Evolutionary conservation across 2,797 vertebrate species (phyloP).

Genomic region (Hippopotamyrus pictus): DNA sequence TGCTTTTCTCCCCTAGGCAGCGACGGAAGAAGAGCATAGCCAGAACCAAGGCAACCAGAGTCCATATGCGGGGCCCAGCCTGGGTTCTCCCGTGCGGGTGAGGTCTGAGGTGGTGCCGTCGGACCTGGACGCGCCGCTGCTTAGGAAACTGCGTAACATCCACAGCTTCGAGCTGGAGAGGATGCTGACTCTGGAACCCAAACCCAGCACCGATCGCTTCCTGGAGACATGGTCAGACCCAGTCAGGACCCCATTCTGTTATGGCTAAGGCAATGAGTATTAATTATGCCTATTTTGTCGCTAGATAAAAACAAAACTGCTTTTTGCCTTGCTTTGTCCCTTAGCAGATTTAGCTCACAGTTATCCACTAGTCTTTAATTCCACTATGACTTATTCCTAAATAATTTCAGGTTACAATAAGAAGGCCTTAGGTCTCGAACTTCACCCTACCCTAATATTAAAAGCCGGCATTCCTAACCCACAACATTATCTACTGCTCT

Average conservation of each 20-base stretch:
- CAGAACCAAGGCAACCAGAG: conserved; percentile 76
- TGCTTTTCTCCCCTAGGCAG: conserved; percentile 54
- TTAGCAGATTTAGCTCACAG: background rate
- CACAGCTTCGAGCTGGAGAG: conserved; percentile 93
- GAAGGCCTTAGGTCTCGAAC: background rate
- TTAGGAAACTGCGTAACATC: conserved; percentile 88
- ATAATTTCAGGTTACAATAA: background rate
- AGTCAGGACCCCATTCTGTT: background rate
- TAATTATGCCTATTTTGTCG: background rate
- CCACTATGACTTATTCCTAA: background rate
- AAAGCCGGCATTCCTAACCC: background rate
- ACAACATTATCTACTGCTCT: background rate
- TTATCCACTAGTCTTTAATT: background rate
- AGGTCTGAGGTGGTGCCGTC: conserved; percentile 72
- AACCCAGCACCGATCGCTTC: conserved; percentile 81
- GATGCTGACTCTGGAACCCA: conserved; percentile 77
- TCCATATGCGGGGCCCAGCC: conserved; percentile 70
- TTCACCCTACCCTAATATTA: background rate
- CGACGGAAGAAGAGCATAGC: conserved; percentile 83
- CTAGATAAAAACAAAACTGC: background rate
- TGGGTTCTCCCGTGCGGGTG: conserved; percentile 81
- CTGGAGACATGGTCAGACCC: conserved; percentile 76
- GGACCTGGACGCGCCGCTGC: conserved; percentile 79
- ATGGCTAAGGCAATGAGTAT: background rate
- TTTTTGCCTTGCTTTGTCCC: background rate